Conservation (phyloP, 2,888 invertebrate genomes). For the Gasteruption jaculator region DNA sequence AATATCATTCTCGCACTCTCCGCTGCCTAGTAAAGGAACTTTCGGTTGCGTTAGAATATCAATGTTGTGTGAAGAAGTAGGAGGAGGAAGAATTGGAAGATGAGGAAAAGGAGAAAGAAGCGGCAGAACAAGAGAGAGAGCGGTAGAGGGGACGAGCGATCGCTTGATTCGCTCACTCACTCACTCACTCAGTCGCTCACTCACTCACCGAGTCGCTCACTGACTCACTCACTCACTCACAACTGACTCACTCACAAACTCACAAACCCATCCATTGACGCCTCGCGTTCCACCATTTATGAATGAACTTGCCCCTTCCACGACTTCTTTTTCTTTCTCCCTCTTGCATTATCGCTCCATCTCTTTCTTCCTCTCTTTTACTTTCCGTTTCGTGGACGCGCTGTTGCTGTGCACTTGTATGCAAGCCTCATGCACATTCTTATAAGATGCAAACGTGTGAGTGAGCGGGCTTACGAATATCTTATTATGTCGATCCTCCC, state of each 20-base stretch:
- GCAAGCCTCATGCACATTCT: too few species aligned
- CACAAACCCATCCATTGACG: slow-evolving; percentile 48
- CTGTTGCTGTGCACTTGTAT: too few species aligned
- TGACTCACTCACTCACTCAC: neutral
- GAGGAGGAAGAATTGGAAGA: slow-evolving; percentile 15
- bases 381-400: too few species aligned
- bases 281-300: slow-evolving; percentile 43
- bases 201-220: slow-evolving; percentile 7
- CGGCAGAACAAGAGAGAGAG: slow-evolving; percentile 11
- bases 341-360: too few species aligned
- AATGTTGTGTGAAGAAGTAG: slow-evolving; percentile 1
- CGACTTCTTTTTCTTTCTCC: slow-evolving; percentile 14
- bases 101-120: slow-evolving; percentile 10
- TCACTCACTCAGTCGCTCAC: neutral
- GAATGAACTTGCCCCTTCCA: slow-evolving; percentile 35
- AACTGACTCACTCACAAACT: slow-evolving; percentile 11
- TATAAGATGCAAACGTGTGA: too few species aligned
- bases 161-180: too few species aligned
- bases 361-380: too few species aligned
- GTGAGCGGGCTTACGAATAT: too few species aligned
- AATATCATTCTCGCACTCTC: too few species aligned
- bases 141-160: slow-evolving; percentile 16
- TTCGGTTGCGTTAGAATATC: too few species aligned
- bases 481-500: too few species aligned
- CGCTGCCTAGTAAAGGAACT: too few species aligned